These are phyloP conservation scores for Danionella dracula DNA, from an alignment of 2,797 vertebrate species.

Conservation along the genomic window DNA sequence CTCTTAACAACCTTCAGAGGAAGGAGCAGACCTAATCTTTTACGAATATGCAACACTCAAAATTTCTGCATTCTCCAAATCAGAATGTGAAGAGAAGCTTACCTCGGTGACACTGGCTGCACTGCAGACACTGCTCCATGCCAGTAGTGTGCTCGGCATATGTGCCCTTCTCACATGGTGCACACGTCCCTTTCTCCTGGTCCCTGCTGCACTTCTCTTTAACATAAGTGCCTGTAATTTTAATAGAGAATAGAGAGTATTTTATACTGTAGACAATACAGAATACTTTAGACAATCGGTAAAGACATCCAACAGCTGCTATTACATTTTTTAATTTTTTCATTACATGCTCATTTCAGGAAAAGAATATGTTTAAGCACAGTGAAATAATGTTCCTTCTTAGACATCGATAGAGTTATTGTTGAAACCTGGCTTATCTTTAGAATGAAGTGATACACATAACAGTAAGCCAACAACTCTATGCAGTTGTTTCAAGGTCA, in stretches of 20 bases:
- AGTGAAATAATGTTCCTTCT: no score
- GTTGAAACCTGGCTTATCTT: no score
- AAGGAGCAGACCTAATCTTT: background rate
- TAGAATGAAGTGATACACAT: no score
- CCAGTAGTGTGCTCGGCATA: conserved; percentile 75
- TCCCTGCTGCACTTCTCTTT: conserved; percentile 58
- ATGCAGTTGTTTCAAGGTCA: no score
- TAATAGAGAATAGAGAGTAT: background rate
- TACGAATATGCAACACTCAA: background rate
- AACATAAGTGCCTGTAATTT: conserved; percentile 64
- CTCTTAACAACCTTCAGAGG: background rate
- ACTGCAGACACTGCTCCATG: conserved; percentile 71
- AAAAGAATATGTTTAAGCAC: no score
- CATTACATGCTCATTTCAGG: no score
- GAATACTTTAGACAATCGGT: no score
- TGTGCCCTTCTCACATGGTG: conserved; percentile 61
- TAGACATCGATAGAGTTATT: no score
- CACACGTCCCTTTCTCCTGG: conserved; percentile 57
- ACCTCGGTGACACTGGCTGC: conserved; percentile 72
- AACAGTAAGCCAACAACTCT: no score
- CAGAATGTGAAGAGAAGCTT: conserved; percentile 8
- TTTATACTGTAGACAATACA: no score
- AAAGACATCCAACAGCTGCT: no score
- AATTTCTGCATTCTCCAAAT: background rate
- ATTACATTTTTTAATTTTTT: no score